Conservation (phyloP, 2,888 invertebrate genomes). For the Drosophila trichaetosa region DNA sequence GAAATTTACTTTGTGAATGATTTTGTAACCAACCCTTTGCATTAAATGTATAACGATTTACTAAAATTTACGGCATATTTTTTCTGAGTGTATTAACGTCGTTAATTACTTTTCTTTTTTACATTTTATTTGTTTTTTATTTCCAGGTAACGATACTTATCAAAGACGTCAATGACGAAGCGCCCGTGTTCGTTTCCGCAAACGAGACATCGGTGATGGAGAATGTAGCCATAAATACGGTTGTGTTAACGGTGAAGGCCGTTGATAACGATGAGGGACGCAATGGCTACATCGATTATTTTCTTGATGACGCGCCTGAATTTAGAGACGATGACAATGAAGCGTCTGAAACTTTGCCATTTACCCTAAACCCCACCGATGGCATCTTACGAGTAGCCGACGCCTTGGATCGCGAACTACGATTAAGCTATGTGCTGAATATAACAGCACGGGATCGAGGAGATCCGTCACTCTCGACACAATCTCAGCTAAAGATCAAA, state of each 20-base stretch:
- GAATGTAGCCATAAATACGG: constrained; percentile 93
- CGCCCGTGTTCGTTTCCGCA: constrained; percentile 93
- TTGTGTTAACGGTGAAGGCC: constrained; percentile 95
- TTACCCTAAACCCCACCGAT: constrained; percentile 94
- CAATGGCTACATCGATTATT: constrained; percentile 96
- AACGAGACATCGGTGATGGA: constrained; percentile 92
- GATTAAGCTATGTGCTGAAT: constrained; percentile 90
- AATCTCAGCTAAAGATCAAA: constrained; percentile 89
- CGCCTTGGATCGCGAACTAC: constrained; percentile 93
- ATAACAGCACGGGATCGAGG: constrained; percentile 95
- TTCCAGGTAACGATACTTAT: constrained; percentile 93
- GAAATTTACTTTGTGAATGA: not conserved
- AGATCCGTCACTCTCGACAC: constrained; percentile 91
- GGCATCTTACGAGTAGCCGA: constrained; percentile 94
- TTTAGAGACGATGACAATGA: constrained; percentile 1
- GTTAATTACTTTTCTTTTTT: constrained; percentile 22
- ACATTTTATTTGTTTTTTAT: constrained; percentile 1
- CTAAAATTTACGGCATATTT: not conserved
- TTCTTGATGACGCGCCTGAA: constrained; percentile 84
- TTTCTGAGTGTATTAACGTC: not conserved
- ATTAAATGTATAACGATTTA: not conserved
- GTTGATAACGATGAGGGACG: constrained; percentile 95
- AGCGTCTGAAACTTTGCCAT: constrained; percentile 85
- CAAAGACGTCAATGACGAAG: constrained; percentile 96
- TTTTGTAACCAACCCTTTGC: not conserved